Base-by-base conservation (phyloP, 2,113 vertebrate genomes). In the Epinephelus cyanopodus region DNA sequence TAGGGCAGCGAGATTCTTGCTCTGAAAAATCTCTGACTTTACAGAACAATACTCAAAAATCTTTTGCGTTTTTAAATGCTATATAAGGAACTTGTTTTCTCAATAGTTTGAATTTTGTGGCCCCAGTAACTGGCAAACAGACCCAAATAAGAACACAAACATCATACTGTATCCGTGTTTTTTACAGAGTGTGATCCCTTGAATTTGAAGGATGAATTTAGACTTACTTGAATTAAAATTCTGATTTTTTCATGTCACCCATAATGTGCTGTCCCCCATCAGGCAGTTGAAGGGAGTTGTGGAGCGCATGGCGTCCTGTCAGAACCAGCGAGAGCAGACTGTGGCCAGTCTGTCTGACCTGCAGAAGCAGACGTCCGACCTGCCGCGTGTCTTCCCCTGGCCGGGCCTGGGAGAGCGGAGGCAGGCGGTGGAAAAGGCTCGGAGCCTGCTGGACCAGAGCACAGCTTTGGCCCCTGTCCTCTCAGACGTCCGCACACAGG, bases 381-480 rank as follows among this genome's bases (percentile, higher is more conserved):
- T 95, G 17, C 94, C 94, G 0, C 48, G 15, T 0, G 18, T 82
- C 57, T 96, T 96, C 84, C 84, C 94, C 23, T 96, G 95, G 95
- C 95, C 95, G 0, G 95, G 95, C 15, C 90, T 95, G 27, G 95
- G 95, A 12, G 95, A 96, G 81, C 89, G 95, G 9, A 77, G 94
- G 25, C 93, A 94, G 78, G 90, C 87, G 0, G 77, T 87, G 82
- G 95, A 96, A 15, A 86, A 91, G 74, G 89, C 90, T 9, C 82
- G 63, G 29, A 54, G 25, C 69, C 87, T 96, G 60, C 71, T 93
- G 79, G 94, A 95, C 17, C 71, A 77, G 47, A 87, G 60, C 58
- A 57, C 83, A 3, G 84, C 85, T 50, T 27, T 95, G 70, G 88
- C 68, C 4, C 90, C 92, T 0, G 61, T 90, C 29, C 79, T 96